Evolutionary conservation across 2,113 vertebrate species (phyloP).

Genomic region (Myotis lucifugus): DNA sequence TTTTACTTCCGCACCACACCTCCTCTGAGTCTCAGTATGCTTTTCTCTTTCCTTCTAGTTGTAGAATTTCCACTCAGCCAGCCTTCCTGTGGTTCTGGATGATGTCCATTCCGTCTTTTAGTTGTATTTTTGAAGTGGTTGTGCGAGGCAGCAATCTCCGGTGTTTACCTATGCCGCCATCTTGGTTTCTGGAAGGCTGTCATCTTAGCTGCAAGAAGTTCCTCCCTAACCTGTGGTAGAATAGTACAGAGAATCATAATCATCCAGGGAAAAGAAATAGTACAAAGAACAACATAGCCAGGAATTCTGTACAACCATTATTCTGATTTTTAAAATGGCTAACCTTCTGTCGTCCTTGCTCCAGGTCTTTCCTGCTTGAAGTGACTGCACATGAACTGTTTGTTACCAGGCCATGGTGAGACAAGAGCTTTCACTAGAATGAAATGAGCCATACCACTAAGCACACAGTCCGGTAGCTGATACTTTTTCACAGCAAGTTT

Average conservation of each 20-base stretch:
- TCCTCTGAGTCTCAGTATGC: too few species aligned
- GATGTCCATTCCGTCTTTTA: too few species aligned
- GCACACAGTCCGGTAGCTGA: background rate
- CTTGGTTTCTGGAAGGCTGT: background rate
- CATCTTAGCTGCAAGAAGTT: background rate
- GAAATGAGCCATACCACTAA: background rate
- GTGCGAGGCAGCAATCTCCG: too few species aligned
- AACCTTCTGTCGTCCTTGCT: background rate
- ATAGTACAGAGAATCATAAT: background rate
- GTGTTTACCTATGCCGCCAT: too few species aligned
- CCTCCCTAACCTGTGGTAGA: background rate
- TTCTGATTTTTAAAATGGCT: background rate
- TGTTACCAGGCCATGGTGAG: background rate
- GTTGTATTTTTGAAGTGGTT: too few species aligned
- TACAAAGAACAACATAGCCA: background rate
- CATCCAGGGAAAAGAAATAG: background rate
- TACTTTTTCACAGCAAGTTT: background rate
- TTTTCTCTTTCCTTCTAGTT: too few species aligned
- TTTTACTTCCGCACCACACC: too few species aligned
- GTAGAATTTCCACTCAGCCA: too few species aligned
- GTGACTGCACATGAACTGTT: background rate
- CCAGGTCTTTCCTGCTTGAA: background rate
- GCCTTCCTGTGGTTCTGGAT: too few species aligned
- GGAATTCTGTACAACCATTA: background rate
- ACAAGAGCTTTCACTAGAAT: background rate